These are phyloP conservation scores for Mallateleia sp. DNA, from an alignment of 2,888 invertebrate genomes.

Conservation along the genomic window DNA sequence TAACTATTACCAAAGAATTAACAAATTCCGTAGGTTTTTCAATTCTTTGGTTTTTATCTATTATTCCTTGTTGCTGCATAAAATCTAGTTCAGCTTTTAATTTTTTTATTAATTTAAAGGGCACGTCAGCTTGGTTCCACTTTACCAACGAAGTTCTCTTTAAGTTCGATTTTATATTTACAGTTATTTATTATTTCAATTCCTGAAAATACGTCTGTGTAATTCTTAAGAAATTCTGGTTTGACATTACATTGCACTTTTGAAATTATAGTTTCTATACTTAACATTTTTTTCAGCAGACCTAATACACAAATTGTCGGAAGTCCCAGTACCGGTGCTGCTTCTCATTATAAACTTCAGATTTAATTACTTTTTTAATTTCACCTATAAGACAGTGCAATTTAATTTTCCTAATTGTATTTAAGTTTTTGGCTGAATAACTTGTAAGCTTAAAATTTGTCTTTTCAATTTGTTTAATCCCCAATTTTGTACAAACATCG, in stretches of 20 bases:
- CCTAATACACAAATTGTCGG: not conserved
- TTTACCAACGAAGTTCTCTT: conserved; percentile 53
- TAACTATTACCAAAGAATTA: conserved; percentile 32
- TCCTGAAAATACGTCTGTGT: conserved; percentile 70
- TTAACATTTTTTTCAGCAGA: not conserved
- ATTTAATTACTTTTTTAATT: conserved; percentile 29
- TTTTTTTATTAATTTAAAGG: conserved; percentile 31
- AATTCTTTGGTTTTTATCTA: conserved; percentile 38
- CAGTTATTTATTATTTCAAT: conserved; percentile 60
- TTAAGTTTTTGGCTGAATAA: not conserved
- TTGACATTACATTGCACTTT: too few relatives aligned
- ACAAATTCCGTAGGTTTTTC: conserved; percentile 42
- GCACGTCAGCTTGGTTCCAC: conserved; percentile 65
- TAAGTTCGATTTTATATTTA: conserved; percentile 72
- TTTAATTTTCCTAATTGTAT: conserved; percentile 14
- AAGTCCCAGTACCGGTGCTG: conserved; percentile 8
- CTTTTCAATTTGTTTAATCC: conserved; percentile 23
- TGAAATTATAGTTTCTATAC: too few relatives aligned
- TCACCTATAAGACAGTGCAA: not conserved
- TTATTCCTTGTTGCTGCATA: conserved; percentile 29
- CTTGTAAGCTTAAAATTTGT: conserved; percentile 20
- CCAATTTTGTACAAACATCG: conserved; percentile 12
- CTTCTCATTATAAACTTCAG: conserved; percentile 16
- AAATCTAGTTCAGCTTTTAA: conserved; percentile 37
- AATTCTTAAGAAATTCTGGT: conserved; percentile 29